Percentiles rank a stretch among this genome's conserved stretches.
phyloP scores from a whole-genome alignment of 2,888 invertebrate genomes.

The Epsilonema sp. region DNA sequence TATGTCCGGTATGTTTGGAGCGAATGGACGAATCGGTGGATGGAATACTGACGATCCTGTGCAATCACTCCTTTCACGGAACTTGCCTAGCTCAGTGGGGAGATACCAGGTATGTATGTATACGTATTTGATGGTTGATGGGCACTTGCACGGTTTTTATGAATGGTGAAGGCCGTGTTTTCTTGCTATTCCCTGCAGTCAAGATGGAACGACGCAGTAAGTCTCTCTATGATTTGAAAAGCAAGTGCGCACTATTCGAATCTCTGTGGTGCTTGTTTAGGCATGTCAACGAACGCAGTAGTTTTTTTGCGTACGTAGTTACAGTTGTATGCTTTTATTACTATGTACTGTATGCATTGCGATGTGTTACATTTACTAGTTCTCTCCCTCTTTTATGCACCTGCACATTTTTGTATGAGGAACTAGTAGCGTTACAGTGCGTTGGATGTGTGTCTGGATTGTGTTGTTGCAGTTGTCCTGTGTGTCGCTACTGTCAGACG shows the following conservation, averaged over 20 bases:
- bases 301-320: too few relatives aligned
- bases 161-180: not conserved
- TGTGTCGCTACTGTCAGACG: conserved; percentile 72
- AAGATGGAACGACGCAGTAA: too few relatives aligned
- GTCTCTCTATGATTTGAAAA: too few relatives aligned
- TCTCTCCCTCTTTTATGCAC: conserved; percentile 4
- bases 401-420: conserved; percentile 3
- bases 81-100: conserved; percentile 87
- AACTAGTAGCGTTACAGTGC: conserved; percentile 8
- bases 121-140: not conserved
- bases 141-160: not conserved
- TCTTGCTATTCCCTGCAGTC: too few relatives aligned
- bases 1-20: conserved; percentile 87
- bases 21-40: conserved; percentile 88
- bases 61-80: conserved; percentile 94
- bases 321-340: too few relatives aligned
- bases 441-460: too few relatives aligned
- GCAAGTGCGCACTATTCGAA: too few relatives aligned
- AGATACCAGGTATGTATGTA: conserved; percentile 45
- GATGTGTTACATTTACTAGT: too few relatives aligned
- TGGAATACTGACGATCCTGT: conserved; percentile 84
- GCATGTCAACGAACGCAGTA: too few relatives aligned
- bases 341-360: too few relatives aligned
- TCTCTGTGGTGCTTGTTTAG: too few relatives aligned
- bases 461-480: conserved; percentile 57